phyloP scores from a whole-genome alignment of 2,113 vertebrate species.

The Brevimyrus niger region DNA sequence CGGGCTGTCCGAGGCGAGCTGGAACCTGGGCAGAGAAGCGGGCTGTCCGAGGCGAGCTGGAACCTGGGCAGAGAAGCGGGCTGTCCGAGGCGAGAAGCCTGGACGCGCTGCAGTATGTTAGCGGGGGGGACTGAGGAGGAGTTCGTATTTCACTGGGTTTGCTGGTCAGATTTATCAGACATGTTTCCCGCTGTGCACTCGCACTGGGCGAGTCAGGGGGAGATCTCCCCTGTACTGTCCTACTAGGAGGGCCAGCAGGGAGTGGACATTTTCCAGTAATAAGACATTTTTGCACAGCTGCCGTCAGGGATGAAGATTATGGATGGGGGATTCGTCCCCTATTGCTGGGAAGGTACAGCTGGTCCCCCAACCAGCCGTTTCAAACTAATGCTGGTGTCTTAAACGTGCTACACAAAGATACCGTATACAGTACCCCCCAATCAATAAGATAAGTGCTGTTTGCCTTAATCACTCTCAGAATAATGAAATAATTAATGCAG shows the following conservation, averaged over 20 bases:
- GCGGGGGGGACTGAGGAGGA: conserved; percentile 19
- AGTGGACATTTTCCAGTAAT: not conserved
- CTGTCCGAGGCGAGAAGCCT: not conserved
- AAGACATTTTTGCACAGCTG: not conserved
- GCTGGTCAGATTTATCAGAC: not conserved
- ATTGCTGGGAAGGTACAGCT: not conserved
- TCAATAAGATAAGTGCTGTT: not conserved
- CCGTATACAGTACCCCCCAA: not conserved
- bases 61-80: too few species aligned
- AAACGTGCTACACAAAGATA: not conserved
- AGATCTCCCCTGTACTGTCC: not conserved
- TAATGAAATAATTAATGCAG: not conserved
- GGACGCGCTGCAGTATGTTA: conserved; percentile 29
- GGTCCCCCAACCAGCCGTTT: not conserved
- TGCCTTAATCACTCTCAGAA: not conserved
- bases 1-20: too few species aligned
- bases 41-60: too few species aligned
- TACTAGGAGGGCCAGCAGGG: not conserved
- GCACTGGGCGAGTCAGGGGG: not conserved
- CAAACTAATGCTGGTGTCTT: not conserved
- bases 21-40: too few species aligned
- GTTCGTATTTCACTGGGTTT: not conserved
- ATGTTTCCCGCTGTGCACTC: not conserved
- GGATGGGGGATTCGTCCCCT: not conserved
- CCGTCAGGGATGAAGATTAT: not conserved